These are phyloP conservation scores for Ctena decussata DNA, from an alignment of 2,888 invertebrate species.

Conservation along the genomic window DNA sequence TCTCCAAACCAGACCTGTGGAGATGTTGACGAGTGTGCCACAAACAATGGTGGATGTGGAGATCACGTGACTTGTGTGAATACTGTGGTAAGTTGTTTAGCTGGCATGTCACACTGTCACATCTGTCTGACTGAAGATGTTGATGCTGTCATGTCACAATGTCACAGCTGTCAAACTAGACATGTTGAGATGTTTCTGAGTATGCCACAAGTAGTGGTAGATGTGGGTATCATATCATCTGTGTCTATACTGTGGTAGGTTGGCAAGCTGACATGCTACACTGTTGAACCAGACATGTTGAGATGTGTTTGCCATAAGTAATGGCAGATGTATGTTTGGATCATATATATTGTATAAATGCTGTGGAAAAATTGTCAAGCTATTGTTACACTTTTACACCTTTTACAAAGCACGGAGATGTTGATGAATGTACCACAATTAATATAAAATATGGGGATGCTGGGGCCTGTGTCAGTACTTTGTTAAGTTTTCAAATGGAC, in stretches of 20 bases:
- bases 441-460: slow-evolving; percentile 77
- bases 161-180: slow-evolving; percentile 32
- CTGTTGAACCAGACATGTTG: too few species aligned
- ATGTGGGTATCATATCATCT: slow-evolving; percentile 73
- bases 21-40: slow-evolving; percentile 73
- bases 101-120: too few species aligned
- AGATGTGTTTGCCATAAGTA: too few species aligned
- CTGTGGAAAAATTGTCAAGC: too few species aligned
- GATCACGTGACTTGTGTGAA: slow-evolving; percentile 72
- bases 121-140: slow-evolving; percentile 32
- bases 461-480: slow-evolving; percentile 56
- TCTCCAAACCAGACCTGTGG: slow-evolving; percentile 67
- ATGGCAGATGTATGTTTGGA: too few species aligned
- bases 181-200: slow-evolving; percentile 66
- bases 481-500: too few species aligned
- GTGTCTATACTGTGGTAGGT: slow-evolving; percentile 77
- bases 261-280: too few species aligned
- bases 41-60: slow-evolving; percentile 78
- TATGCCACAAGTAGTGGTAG: slow-evolving; percentile 74
- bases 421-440: slow-evolving; percentile 70
- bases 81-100: slow-evolving; percentile 69
- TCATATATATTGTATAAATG: too few species aligned
- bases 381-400: too few species aligned
- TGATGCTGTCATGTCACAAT: too few species aligned
- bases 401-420: slow-evolving; percentile 58